Conservation (phyloP, 2,888 invertebrate genomes). For the Leptinotarsa tumamoca region DNA sequence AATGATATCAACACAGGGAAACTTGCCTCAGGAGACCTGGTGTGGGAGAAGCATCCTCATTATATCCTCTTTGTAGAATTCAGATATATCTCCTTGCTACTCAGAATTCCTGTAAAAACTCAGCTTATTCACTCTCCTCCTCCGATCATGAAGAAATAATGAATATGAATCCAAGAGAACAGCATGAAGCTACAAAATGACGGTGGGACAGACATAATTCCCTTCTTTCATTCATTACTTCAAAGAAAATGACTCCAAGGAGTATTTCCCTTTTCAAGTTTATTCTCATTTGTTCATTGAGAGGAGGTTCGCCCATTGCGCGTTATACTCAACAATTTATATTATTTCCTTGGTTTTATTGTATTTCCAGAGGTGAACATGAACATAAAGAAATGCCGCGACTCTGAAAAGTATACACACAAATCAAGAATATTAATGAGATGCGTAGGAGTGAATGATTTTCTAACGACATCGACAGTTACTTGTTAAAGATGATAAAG, state of each 20-base stretch:
- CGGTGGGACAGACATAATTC: background rate
- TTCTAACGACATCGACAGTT: too few species aligned
- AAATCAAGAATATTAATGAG: background rate
- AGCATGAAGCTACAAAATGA: background rate
- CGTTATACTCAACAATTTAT: background rate
- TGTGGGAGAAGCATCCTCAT: too few species aligned
- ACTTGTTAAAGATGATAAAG: too few species aligned
- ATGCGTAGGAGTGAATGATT: background rate
- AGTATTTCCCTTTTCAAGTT: background rate
- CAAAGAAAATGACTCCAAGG: background rate
- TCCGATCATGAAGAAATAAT: background rate
- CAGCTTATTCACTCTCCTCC: too few species aligned
- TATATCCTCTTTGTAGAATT: too few species aligned
- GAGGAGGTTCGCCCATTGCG: background rate
- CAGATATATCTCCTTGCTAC: too few species aligned
- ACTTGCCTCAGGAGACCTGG: too few species aligned
- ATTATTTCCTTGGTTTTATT: background rate
- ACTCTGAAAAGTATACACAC: background rate
- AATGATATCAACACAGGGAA: too few species aligned
- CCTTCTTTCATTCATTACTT: constrained; percentile 4
- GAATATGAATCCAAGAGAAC: background rate
- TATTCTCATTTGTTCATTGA: background rate
- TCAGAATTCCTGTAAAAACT: too few species aligned
- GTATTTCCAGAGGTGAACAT: background rate
- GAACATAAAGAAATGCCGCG: background rate